Evolutionary conservation across 2,797 vertebrate species (phyloP).

Genomic region (Sebastes minor): DNA sequence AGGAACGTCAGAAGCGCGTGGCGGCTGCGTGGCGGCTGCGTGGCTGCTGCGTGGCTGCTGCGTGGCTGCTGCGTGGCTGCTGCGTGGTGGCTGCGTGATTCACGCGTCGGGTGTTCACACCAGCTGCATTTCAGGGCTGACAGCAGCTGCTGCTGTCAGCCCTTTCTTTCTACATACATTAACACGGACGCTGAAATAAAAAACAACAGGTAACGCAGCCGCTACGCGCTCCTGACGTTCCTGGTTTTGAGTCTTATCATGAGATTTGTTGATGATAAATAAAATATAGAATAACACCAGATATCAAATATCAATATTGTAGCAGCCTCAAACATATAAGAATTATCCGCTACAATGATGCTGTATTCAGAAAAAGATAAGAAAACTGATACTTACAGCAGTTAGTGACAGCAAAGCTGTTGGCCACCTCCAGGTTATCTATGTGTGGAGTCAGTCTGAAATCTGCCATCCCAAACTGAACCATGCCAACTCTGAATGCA

Average conservation of each 20-base stretch:
- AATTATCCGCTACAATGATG: neutral
- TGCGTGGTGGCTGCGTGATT: no score
- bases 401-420: conserved; percentile 95
- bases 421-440: conserved; percentile 95
- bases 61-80: no score
- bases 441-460: conserved; percentile 94
- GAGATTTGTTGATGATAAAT: neutral
- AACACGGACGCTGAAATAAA: no score
- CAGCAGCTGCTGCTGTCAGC: no score
- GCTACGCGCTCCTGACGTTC: no score
- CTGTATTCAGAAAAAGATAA: neutral
- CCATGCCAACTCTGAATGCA: conserved; percentile 93
- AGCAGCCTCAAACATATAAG: neutral
- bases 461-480: conserved; percentile 91
- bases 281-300: neutral
- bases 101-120: no score
- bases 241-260: neutral
- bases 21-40: no score
- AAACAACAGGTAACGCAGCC: no score
- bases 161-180: no score
- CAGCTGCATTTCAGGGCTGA: no score
- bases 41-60: no score
- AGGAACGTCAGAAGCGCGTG: no score
- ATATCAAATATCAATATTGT: neutral
- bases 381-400: conserved; percentile 87